These are phyloP conservation scores for Platypus cylindrus DNA, from an alignment of 2,888 invertebrate species.

Conservation along the genomic window DNA sequence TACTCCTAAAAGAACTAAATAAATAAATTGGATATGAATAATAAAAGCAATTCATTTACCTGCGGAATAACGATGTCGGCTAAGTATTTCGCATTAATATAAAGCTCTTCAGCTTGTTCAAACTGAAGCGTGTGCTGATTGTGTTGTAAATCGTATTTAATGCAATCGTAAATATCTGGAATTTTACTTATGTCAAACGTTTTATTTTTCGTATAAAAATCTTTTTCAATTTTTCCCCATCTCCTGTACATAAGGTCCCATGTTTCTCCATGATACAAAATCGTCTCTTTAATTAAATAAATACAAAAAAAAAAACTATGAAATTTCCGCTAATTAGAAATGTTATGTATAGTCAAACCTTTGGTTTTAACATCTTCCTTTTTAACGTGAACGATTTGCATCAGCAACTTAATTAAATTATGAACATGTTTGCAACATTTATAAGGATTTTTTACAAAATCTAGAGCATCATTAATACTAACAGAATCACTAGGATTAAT, in stretches of 20 bases:
- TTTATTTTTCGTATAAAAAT: conserved; percentile 87
- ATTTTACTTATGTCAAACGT: conserved; percentile 97
- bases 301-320: background rate
- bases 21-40: background rate
- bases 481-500: conserved; percentile 88
- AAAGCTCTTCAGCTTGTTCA: conserved; percentile 83
- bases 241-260: conserved; percentile 97
- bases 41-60: conserved; percentile 35
- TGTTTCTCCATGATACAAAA: conserved; percentile 94
- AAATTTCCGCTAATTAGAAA: background rate
- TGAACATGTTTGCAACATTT: conserved; percentile 87
- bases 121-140: conserved; percentile 92
- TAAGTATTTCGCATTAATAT: conserved; percentile 90
- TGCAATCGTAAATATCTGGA: conserved; percentile 98
- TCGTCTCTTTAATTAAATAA: conserved; percentile 50
- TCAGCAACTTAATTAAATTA: conserved; percentile 70
- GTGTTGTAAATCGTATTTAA: conserved; percentile 97
- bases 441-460: conserved; percentile 92
- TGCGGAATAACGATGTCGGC: conserved; percentile 99
- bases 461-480: conserved; percentile 82
- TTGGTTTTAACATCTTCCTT: conserved; percentile 82
- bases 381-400: conserved; percentile 73
- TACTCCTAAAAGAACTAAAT: conserved; percentile 58
- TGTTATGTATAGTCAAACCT: too few species aligned
- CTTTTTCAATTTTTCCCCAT: conserved; percentile 97